Evolutionary conservation across 2,888 invertebrate genomes (phyloP).

Genomic region (Byasa hedistus): DNA sequence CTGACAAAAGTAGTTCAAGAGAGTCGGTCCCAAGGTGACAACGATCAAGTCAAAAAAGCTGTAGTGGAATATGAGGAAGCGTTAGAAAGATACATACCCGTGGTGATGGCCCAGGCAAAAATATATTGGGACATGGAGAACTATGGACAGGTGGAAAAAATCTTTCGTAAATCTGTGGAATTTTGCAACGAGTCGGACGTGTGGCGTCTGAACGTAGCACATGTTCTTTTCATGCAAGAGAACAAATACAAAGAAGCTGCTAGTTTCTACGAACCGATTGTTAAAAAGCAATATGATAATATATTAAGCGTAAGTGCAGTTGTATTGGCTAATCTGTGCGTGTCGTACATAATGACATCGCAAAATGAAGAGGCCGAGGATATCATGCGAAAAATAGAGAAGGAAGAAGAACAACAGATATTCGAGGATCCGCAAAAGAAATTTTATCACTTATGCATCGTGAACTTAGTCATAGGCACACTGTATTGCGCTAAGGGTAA

Average conservation of each 20-base stretch:
- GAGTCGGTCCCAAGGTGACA: constrained; percentile 92
- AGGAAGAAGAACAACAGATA: constrained; percentile 96
- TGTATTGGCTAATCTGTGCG: constrained; percentile 98
- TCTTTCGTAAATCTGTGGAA: constrained; percentile 97
- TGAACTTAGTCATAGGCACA: constrained; percentile 99
- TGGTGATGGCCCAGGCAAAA: constrained; percentile 99
- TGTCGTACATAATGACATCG: constrained; percentile 99
- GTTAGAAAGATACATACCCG: constrained; percentile 95
- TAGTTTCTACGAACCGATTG: constrained; percentile 98
- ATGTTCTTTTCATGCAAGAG: constrained; percentile 99
- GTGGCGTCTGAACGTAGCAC: constrained; percentile 99
- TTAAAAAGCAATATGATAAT: constrained; percentile 96
- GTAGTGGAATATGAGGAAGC: constrained; percentile 95
- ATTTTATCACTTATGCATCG: constrained; percentile 97
- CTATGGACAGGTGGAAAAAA: constrained; percentile 96
- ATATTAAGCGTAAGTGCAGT: constrained; percentile 98
- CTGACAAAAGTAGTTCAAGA: constrained; percentile 97
- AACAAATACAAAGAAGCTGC: constrained; percentile 99
- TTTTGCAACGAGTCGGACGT: constrained; percentile 98
- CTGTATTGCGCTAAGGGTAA: constrained; percentile 99
- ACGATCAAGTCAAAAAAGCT: constrained; percentile 92
- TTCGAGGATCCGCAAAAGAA: constrained; percentile 96
- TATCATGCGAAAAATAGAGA: constrained; percentile 98
- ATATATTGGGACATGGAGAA: constrained; percentile 99
- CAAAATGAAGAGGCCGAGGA: constrained; percentile 99